Conservation (phyloP, 2,113 vertebrate genomes). For the Mobula hypostoma region DNA sequence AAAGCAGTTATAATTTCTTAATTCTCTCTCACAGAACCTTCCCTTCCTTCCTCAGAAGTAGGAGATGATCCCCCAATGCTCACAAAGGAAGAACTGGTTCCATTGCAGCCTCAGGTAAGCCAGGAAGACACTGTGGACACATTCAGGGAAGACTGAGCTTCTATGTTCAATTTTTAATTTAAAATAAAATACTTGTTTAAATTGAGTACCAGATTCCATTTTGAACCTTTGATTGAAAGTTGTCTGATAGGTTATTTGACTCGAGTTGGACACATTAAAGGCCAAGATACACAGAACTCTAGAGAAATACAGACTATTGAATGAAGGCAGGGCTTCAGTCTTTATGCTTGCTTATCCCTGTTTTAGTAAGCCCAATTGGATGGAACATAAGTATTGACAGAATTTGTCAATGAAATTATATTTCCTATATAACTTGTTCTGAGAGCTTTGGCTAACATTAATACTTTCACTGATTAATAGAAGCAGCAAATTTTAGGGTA, state of each 20-base stretch:
- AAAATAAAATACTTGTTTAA: neutral
- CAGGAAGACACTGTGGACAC: neutral
- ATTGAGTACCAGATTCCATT: neutral
- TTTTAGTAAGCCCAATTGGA: neutral
- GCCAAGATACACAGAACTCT: neutral
- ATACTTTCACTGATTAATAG: neutral
- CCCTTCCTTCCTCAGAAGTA: constrained; percentile 74
- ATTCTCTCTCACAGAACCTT: constrained; percentile 62
- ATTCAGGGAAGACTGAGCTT: neutral
- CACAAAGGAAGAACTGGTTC: constrained; percentile 85
- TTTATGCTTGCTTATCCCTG: neutral
- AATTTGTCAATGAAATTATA: no score
- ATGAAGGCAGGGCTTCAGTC: neutral
- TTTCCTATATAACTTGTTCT: neutral
- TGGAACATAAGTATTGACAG: neutral
- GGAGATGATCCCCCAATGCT: constrained; percentile 95
- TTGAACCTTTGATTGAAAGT: neutral
- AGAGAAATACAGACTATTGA: neutral
- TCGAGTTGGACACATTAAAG: neutral
- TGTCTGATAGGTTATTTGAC: neutral
- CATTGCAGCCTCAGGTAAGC: constrained; percentile 65
- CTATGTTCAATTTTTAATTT: neutral
- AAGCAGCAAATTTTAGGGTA: neutral
- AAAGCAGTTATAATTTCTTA: constrained; percentile 31
- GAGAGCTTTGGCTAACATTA: neutral